Conservation (phyloP, 1,140 invertebrate species). For the Pygmarrhopalites habei region DNA sequence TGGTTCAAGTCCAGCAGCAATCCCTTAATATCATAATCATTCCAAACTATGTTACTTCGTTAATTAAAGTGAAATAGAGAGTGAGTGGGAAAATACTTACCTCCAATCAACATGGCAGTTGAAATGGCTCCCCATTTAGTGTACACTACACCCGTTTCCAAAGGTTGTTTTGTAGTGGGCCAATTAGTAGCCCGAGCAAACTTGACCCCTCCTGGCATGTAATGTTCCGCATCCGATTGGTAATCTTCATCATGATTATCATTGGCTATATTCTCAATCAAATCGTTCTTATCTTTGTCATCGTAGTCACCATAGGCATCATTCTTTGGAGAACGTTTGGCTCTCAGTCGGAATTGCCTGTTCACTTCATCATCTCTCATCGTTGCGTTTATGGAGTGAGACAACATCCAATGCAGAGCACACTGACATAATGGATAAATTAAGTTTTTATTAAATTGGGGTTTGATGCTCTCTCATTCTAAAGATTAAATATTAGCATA, state of each 20-base stretch:
- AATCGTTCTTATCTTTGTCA: background rate
- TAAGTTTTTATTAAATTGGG: no score
- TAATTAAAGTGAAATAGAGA: no score
- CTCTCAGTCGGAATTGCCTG: background rate
- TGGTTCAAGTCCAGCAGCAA: conserved; percentile 35
- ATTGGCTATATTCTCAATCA: no score
- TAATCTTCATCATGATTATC: background rate
- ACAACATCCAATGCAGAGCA: conserved; percentile 40
- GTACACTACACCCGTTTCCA: conserved; percentile 33
- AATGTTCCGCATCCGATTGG: background rate
- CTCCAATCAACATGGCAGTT: conserved; percentile 27
- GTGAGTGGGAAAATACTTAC: conserved; percentile 2
- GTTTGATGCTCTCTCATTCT: no score
- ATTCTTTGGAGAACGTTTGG: background rate
- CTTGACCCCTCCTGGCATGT: background rate
- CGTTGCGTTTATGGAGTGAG: conserved; percentile 39
- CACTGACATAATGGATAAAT: conserved; percentile 33
- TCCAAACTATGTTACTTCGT: no score
- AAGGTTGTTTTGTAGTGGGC: conserved; percentile 19
- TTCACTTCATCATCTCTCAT: conserved; percentile 34
- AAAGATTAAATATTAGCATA: no score
- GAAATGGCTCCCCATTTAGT: conserved; percentile 31
- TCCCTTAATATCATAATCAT: no score
- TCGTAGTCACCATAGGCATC: background rate
- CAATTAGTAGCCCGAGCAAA: background rate